Evolutionary conservation across 2,888 invertebrate genomes (phyloP).

Genomic region (Agrenia bidenticulata): DNA sequence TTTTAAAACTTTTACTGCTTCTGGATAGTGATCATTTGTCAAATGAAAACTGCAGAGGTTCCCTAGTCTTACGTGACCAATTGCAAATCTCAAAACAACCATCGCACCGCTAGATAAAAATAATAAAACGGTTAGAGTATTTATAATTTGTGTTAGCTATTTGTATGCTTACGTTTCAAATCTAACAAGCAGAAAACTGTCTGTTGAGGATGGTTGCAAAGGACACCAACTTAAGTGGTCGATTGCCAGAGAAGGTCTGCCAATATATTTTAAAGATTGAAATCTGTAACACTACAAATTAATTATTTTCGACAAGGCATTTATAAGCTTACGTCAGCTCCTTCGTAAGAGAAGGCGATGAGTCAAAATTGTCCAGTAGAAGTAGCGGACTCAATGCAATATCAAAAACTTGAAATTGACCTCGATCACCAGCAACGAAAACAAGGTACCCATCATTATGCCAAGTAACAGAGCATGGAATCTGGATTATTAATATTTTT

Average conservation of each 20-base stretch:
- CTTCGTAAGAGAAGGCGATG: slow-evolving; percentile 43
- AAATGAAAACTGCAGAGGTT: slow-evolving; percentile 44
- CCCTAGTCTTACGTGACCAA: slow-evolving; percentile 38
- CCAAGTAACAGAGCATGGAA: slow-evolving; percentile 47
- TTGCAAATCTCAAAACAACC: slow-evolving; percentile 38
- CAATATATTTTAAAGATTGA: neutral
- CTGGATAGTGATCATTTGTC: slow-evolving; percentile 42
- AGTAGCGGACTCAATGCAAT: slow-evolving; percentile 50
- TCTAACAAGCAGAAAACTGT: slow-evolving; percentile 43
- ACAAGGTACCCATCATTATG: slow-evolving; percentile 46
- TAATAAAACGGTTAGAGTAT: slow-evolving; percentile 5
- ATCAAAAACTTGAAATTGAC: slow-evolving; percentile 51
- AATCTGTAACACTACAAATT: neutral
- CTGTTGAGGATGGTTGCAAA: slow-evolving; percentile 28
- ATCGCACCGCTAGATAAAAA: slow-evolving; percentile 38
- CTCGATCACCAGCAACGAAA: slow-evolving; percentile 45
- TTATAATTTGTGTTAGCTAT: slow-evolving; percentile 10
- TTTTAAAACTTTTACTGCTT: slow-evolving; percentile 48
- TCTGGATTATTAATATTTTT: slow-evolving; percentile 28
- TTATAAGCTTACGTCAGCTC: slow-evolving; percentile 40
- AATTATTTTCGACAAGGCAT: neutral
- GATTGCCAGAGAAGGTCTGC: slow-evolving; percentile 39
- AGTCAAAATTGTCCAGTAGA: slow-evolving; percentile 36
- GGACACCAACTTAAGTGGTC: slow-evolving; percentile 46
- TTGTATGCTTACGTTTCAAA: slow-evolving; percentile 43